Percentiles rank a stretch among this genome's conserved stretches.
Evolutionary conservation across 2,113 vertebrate species (phyloP).

Genomic region (Actenoides lindsayi): DNA sequence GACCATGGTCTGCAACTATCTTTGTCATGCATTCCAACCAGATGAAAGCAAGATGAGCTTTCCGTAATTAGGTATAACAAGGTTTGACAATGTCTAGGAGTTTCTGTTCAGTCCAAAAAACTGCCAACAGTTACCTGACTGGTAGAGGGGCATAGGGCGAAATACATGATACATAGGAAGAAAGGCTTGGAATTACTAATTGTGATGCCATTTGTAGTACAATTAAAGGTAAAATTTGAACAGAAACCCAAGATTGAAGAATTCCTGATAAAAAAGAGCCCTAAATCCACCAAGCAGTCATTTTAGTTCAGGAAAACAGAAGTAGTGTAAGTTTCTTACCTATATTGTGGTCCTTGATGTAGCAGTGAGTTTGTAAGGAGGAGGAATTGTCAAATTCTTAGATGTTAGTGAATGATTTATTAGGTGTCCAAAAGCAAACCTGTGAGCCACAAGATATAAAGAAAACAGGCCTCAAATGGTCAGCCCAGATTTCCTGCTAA

Average conservation of each 20-base stretch:
- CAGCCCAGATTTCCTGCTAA: slow-evolving; percentile 77
- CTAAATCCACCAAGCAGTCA: not conserved
- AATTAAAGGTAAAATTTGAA: not conserved
- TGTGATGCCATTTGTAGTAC: not conserved
- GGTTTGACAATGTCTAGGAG: slow-evolving; percentile 20
- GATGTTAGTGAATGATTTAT: slow-evolving; percentile 79
- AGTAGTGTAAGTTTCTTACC: not conserved
- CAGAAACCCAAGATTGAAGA: not conserved
- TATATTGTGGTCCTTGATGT: slow-evolving; percentile 31
- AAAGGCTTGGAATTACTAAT: slow-evolving; percentile 18
- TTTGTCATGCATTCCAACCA: slow-evolving; percentile 35
- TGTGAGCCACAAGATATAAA: slow-evolving; percentile 69
- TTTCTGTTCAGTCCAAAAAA: slow-evolving; percentile 39
- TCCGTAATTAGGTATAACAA: not conserved
- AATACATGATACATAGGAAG: not conserved
- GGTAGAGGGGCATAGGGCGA: not conserved
- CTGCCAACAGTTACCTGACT: slow-evolving; percentile 52
- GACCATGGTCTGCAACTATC: not conserved
- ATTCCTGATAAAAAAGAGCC: not conserved
- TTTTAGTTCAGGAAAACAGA: not conserved
- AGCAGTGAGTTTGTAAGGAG: not conserved
- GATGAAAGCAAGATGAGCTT: slow-evolving; percentile 40
- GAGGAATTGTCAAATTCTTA: slow-evolving; percentile 69
- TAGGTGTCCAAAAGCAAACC: slow-evolving; percentile 77
- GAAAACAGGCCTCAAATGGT: slow-evolving; percentile 79